Conservation (phyloP, 2,797 vertebrate species). For the Oophaga sylvatica region DNA sequence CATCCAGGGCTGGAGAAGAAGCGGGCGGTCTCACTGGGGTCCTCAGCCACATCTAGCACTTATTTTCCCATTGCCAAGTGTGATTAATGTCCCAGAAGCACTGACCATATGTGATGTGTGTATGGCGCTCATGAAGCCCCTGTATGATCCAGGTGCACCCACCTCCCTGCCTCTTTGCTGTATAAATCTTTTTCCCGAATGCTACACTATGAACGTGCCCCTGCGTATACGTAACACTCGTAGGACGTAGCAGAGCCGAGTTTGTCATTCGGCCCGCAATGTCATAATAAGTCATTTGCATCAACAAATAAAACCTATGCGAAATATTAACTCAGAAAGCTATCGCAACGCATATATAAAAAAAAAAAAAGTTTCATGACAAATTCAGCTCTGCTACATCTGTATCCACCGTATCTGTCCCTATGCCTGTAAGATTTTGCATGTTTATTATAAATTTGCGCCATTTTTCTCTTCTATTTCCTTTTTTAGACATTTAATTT, state of each 20-base stretch:
- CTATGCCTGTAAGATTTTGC: neutral
- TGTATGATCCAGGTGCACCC: neutral
- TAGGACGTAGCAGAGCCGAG: neutral
- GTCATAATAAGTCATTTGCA: neutral
- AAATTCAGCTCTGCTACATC: neutral
- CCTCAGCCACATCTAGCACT: neutral
- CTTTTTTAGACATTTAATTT: too few relatives aligned
- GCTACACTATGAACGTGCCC: too few relatives aligned
- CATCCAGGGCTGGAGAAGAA: neutral
- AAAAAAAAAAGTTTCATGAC: neutral
- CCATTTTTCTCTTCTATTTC: too few relatives aligned
- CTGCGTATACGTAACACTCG: too few relatives aligned
- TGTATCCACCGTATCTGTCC: neutral
- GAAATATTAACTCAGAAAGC: too few relatives aligned
- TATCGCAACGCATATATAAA: too few relatives aligned
- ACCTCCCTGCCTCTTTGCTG: neutral
- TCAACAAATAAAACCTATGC: neutral
- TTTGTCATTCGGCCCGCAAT: neutral
- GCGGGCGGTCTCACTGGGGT: neutral
- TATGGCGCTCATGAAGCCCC: neutral
- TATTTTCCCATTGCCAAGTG: conserved; percentile 7
- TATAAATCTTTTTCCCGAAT: neutral
- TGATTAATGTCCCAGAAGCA: neutral
- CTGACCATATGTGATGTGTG: neutral
- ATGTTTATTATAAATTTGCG: too few relatives aligned